Conservation (phyloP, 1,140 invertebrate species). For the Lanistes nyassanus region DNA sequence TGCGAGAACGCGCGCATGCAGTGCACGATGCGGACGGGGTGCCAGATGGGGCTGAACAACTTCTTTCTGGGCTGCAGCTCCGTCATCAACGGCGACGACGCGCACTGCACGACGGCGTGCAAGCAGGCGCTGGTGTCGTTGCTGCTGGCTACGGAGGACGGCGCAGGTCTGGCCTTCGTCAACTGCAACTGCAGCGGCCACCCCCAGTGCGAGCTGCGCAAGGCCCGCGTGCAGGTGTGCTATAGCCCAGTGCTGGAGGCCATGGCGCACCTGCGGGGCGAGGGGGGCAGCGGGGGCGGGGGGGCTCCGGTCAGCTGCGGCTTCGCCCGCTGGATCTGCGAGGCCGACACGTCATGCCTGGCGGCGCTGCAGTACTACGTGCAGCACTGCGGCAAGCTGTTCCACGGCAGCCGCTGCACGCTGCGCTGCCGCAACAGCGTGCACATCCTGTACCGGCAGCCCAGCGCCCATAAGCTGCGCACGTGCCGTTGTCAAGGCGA, state of each 20-base stretch:
- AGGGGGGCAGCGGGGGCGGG: slow-evolving; percentile 36
- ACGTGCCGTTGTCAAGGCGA: slow-evolving; percentile 55
- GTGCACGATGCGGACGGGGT: slow-evolving; percentile 42
- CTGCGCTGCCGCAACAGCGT: slow-evolving; percentile 56
- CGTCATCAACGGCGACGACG: slow-evolving; percentile 27
- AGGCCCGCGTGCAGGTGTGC: slow-evolving; percentile 49
- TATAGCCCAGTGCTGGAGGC: slow-evolving; percentile 41
- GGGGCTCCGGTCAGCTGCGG: slow-evolving; percentile 44
- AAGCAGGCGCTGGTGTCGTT: slow-evolving; percentile 52
- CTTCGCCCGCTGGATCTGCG: slow-evolving; percentile 54
- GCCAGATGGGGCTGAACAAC: slow-evolving; percentile 51
- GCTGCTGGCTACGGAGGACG: slow-evolving; percentile 51
- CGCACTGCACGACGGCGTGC: slow-evolving; percentile 45
- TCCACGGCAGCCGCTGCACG: slow-evolving; percentile 43
- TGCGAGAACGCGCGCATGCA: slow-evolving; percentile 32
- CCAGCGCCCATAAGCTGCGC: slow-evolving; percentile 50
- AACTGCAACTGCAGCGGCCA: slow-evolving; percentile 54
- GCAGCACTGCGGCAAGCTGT: slow-evolving; percentile 43
- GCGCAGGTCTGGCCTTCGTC: slow-evolving; percentile 49
- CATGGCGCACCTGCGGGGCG: slow-evolving; percentile 39
- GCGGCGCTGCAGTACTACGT: slow-evolving; percentile 53
- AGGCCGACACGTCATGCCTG: slow-evolving; percentile 58
- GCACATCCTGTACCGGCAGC: slow-evolving; percentile 53
- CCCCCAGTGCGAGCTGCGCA: slow-evolving; percentile 39
- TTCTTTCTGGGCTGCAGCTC: slow-evolving; percentile 44